Conservation (phyloP, 1,140 invertebrate species). For the Pogonomyrmex californicus region DNA sequence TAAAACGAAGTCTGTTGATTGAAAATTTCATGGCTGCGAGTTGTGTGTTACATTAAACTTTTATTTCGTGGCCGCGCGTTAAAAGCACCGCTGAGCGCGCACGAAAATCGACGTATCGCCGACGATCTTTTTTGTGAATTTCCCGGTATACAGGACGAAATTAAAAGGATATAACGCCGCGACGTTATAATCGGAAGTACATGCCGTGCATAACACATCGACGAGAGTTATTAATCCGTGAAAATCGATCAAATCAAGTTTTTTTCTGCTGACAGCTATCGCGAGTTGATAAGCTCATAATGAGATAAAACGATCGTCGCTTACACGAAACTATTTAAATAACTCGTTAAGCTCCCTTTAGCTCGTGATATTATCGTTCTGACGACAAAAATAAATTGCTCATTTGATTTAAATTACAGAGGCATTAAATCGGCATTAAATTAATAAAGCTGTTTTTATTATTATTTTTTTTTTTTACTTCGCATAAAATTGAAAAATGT, state of each 20-base stretch:
- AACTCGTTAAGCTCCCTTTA: constrained; percentile 35
- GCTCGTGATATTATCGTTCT: constrained; percentile 29
- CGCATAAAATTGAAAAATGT: constrained; percentile 5
- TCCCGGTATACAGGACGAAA: neutral
- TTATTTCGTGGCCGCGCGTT: constrained; percentile 44
- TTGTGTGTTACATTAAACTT: constrained; percentile 54
- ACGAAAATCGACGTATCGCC: constrained; percentile 44
- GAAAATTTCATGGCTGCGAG: constrained; percentile 60
- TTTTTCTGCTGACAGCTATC: constrained; percentile 20
- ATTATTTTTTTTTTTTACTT: neutral
- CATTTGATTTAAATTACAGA: constrained; percentile 32
- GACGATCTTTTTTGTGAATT: constrained; percentile 20
- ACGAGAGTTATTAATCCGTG: neutral
- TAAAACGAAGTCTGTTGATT: constrained; percentile 58
- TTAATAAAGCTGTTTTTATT: neutral
- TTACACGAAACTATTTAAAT: constrained; percentile 53
- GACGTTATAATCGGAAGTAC: constrained; percentile 32
- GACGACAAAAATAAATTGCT: constrained; percentile 26
- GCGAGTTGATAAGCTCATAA: constrained; percentile 50
- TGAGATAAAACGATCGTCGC: constrained; percentile 40
- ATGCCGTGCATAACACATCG: neutral
- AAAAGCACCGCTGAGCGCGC: constrained; percentile 30
- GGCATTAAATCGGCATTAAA: neutral
- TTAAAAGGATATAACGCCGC: constrained; percentile 21
- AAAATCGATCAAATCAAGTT: constrained; percentile 51